Evolutionary conservation across 2,888 invertebrate genomes (phyloP).

Genomic region (Lasioglossum villosulum): DNA sequence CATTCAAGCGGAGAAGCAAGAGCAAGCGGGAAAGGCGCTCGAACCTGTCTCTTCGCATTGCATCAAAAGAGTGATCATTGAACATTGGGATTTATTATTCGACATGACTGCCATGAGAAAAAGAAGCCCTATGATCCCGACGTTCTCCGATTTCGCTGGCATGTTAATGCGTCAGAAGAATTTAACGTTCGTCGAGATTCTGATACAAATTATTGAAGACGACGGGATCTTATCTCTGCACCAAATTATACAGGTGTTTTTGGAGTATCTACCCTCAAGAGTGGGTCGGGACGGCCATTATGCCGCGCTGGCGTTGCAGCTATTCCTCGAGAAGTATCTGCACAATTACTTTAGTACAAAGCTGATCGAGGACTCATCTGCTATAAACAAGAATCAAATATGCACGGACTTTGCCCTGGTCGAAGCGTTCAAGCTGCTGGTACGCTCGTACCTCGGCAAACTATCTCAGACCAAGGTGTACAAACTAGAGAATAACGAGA

Average conservation of each 20-base stretch:
- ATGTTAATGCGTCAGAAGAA: constrained; percentile 85
- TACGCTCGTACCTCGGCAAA: constrained; percentile 87
- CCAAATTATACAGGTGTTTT: constrained; percentile 86
- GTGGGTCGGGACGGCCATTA: constrained; percentile 86
- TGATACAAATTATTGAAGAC: constrained; percentile 84
- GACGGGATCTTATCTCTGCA: constrained; percentile 83
- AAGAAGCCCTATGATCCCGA: constrained; percentile 80
- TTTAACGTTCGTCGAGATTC: constrained; percentile 84
- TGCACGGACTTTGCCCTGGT: constrained; percentile 84
- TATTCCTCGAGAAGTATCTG: constrained; percentile 81
- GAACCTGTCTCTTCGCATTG: constrained; percentile 83
- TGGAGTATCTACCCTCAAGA: constrained; percentile 89
- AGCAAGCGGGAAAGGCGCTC: constrained; percentile 84
- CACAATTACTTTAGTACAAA: constrained; percentile 75
- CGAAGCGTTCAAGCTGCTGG: constrained; percentile 87
- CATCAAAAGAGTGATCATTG: constrained; percentile 83
- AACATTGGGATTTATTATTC: constrained; percentile 86
- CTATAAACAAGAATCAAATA: constrained; percentile 75
- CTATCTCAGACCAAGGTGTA: constrained; percentile 81
- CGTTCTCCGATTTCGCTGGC: constrained; percentile 86
- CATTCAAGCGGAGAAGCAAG: constrained; percentile 85
- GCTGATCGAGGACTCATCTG: constrained; percentile 61
- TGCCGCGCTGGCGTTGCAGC: constrained; percentile 81
- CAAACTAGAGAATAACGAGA: constrained; percentile 68
- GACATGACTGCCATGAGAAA: constrained; percentile 84